Conservation (phyloP, 2,797 vertebrate species). For the Pseudomugil gertrudae region DNA sequence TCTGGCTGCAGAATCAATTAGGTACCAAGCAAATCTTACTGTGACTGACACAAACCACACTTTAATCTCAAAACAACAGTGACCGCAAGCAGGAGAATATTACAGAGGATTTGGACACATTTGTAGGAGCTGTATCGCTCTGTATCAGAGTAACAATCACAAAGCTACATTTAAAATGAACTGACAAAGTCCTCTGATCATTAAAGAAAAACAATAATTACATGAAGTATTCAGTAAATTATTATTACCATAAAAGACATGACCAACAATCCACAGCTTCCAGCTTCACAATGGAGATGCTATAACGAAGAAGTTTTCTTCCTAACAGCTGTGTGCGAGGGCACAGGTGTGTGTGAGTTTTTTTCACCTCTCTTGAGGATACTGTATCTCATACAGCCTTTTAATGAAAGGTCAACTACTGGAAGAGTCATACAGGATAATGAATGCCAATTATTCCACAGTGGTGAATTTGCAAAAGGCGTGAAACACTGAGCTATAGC, state of each 20-base stretch:
- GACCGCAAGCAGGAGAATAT: no score
- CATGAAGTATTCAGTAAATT: background rate
- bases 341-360: background rate
- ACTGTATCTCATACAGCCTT: background rate
- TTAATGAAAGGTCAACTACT: background rate
- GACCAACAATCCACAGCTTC: background rate
- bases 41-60: no score
- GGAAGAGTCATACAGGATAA: background rate
- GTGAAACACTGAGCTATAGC: background rate
- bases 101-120: no score
- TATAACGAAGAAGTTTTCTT: background rate
- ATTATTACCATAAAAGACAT: background rate
- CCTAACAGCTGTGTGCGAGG: background rate
- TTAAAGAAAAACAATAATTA: background rate
- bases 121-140: no score
- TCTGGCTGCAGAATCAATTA: no score
- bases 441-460: conserved; percentile 10
- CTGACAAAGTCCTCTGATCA: background rate
- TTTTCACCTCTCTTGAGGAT: background rate
- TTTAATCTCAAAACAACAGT: no score
- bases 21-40: no score
- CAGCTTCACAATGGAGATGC: background rate
- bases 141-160: background rate
- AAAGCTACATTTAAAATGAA: background rate
- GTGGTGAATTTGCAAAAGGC: background rate